Evolutionary conservation across 2,888 invertebrate species (phyloP), one percentile per base, ranked within the genome.

Genomic region (Patella pellucida): DNA sequence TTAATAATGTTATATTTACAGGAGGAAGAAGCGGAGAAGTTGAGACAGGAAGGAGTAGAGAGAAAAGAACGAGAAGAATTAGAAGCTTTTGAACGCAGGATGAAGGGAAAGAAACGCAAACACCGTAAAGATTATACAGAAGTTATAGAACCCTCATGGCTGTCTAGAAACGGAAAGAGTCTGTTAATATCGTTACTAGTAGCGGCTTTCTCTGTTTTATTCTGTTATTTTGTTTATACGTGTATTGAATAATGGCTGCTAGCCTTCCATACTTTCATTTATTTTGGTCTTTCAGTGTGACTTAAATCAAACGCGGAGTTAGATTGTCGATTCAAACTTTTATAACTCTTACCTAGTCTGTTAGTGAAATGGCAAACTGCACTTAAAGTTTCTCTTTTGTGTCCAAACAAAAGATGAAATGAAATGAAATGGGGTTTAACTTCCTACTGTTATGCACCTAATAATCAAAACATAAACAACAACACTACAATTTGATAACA

Each of bases 81-180:
- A n/a, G 88, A 90, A 76, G 88, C 88, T 72, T 91, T 85, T 84
- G 88, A 91, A 76, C 83, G 89, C 31, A 89, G 87, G 81, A 86
- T 85, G 81, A 87, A 89, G 72, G 89, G 88, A 3, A 76, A 85
- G 12, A 86, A 86, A 71, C 83, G 86, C 56, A 87, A 85, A 74
- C 84, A 76, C 9, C 81, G 86, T 7, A 85, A 85, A 71, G 84
- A 84, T 19, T 76, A 78, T 1, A 83, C 84, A 16, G 83, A 83
- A 27, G 76, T 83, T 15, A 81, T 79, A n/a, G 82, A 86, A 56
- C 74, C 78, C 14, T 72, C 79, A 0, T 85, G 62, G 62, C 23
- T 19, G 19, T 23, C 19, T 62, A 62, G 16, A 23, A 19, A 62
- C 23, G 62, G 62, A 23, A 62, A 62, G 23, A 62, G 19, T 62